These are phyloP conservation scores for Mantis religiosa DNA, from an alignment of 2,888 invertebrate genomes.

Conservation along the genomic window DNA sequence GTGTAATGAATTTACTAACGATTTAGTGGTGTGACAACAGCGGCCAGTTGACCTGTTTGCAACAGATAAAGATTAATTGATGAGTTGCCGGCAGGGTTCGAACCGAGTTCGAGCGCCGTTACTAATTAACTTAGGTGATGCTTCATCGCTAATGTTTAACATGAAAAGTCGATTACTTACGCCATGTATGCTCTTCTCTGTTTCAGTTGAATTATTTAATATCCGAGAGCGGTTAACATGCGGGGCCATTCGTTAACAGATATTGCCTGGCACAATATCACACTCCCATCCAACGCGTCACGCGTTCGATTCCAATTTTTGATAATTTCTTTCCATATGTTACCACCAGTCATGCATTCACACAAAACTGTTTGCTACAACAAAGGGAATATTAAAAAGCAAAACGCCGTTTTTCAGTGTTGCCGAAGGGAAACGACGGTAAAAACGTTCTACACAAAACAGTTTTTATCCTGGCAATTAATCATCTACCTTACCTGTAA, in stretches of 20 bases:
- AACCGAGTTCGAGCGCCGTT: neutral
- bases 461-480: no score
- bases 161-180: neutral
- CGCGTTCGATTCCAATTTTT: neutral
- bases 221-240: neutral
- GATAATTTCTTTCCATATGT: neutral
- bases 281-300: neutral
- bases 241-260: neutral
- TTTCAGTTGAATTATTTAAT: neutral
- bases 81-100: neutral
- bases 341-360: neutral
- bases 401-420: no score
- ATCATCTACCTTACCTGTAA: no score
- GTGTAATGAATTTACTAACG: neutral
- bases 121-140: neutral
- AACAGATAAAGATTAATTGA: neutral
- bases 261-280: neutral
- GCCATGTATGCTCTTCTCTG: neutral
- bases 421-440: no score
- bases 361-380: neutral
- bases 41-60: neutral
- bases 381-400: neutral
- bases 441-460: no score
- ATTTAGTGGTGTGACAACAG: neutral
- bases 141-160: neutral